Evolutionary conservation across 2,888 invertebrate species (phyloP).

Genomic region (Drosophila borborema): DNA sequence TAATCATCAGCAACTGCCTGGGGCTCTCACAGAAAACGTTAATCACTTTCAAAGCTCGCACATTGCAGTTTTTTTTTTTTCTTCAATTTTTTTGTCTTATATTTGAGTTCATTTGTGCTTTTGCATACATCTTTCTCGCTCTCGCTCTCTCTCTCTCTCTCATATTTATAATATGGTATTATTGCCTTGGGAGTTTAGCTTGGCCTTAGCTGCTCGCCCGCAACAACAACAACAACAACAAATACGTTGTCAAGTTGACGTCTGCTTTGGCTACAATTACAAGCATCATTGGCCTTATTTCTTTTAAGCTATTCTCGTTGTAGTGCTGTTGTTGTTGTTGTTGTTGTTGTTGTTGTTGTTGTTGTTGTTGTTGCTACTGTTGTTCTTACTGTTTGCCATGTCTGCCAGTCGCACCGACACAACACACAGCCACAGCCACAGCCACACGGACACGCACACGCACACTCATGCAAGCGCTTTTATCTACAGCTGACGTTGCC

Average conservation of each 20-base stretch:
- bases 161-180: conserved; percentile 33
- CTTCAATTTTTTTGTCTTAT: conserved; percentile 21
- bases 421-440: no score
- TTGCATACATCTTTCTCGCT: conserved; percentile 16
- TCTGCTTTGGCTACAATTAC: conserved; percentile 64
- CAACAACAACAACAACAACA: conserved; percentile 36
- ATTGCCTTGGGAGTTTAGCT: conserved; percentile 60
- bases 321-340: conserved; percentile 23
- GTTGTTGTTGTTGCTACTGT: conserved; percentile 20
- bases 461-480: conserved; percentile 20
- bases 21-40: conserved; percentile 56
- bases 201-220: conserved; percentile 58
- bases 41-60: conserved; percentile 70
- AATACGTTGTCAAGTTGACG: conserved; percentile 30
- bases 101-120: conserved; percentile 14
- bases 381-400: conserved; percentile 45
- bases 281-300: conserved; percentile 80
- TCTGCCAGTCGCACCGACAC: conserved; percentile 33
- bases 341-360: conserved; percentile 28
- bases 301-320: conserved; percentile 47
- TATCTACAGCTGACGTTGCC: conserved; percentile 65
- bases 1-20: conserved; percentile 9
- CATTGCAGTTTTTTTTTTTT: conserved; percentile 51
- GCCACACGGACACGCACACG: neutral
- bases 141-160: conserved; percentile 9